These are phyloP conservation scores for Metaphire vulgaris DNA, from an alignment of 1,140 invertebrate genomes.

Conservation along the genomic window DNA sequence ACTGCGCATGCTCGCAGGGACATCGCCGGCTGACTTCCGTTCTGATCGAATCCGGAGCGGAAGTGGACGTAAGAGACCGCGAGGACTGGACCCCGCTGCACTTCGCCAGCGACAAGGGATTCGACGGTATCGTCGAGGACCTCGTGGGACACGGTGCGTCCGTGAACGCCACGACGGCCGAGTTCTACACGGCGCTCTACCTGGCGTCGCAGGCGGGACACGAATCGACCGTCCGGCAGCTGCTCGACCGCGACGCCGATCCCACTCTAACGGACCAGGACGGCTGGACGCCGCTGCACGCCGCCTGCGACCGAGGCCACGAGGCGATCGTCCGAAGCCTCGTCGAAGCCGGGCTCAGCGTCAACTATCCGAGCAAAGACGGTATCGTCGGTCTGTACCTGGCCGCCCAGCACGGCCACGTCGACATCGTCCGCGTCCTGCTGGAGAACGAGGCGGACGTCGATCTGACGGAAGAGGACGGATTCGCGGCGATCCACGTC, in stretches of 20 bases:
- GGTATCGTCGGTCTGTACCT: no score
- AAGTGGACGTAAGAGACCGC: constrained; percentile 20
- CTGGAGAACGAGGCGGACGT: constrained; percentile 4
- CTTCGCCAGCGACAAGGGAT: constrained; percentile 21
- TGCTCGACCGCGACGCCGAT: constrained; percentile 27
- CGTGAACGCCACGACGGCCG: constrained; percentile 20
- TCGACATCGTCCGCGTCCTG: constrained; percentile 12
- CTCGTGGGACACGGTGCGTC: constrained; percentile 8
- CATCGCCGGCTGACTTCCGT: constrained; percentile 26
- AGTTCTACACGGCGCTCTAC: constrained; percentile 28
- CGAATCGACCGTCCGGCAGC: constrained; percentile 19
- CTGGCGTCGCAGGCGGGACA: constrained; percentile 28
- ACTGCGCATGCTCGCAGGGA: constrained; percentile 30
- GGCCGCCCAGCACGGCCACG: constrained; percentile 27
- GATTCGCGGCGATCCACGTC: constrained; percentile 25
- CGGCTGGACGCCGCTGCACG: constrained; percentile 25
- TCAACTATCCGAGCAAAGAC: constrained; percentile 28
- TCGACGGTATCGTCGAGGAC: background rate
- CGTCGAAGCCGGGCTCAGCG: background rate
- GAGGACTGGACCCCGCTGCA: constrained; percentile 28
- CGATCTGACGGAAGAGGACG: constrained; percentile 24
- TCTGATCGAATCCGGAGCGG: constrained; percentile 26
- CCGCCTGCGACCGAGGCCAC: constrained; percentile 19
- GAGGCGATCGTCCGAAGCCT: constrained; percentile 5
- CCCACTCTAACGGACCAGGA: constrained; percentile 23